Conservation (phyloP, 1,140 invertebrate genomes). For the Drosophila virilis region DNA sequence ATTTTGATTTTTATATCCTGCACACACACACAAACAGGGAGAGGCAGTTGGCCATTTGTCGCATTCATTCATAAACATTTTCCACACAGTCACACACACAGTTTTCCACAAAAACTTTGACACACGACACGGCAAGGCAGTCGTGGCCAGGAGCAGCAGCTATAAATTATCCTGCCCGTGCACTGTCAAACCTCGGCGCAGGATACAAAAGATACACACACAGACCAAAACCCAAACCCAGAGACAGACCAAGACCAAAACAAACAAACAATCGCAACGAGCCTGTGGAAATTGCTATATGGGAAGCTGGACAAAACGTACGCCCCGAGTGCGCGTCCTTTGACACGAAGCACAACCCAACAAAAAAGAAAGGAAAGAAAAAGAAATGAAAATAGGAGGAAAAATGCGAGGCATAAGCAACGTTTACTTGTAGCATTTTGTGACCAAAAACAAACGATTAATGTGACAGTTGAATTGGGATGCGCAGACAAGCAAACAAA, state of each 20-base stretch:
- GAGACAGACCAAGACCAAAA: constrained; percentile 55
- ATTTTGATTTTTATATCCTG: constrained; percentile 70
- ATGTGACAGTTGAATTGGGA: constrained; percentile 82
- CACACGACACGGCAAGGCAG: constrained; percentile 72
- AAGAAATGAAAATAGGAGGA: constrained; percentile 23
- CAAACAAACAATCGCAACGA: constrained; percentile 62
- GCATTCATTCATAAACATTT: constrained; percentile 79
- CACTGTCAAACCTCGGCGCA: constrained; percentile 53
- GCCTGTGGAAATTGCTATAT: constrained; percentile 1
- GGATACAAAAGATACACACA: constrained; percentile 12
- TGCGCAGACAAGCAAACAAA: constrained; percentile 30
- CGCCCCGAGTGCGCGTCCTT: constrained; percentile 55
- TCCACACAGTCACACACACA: constrained; percentile 47
- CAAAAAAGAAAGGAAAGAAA: constrained; percentile 23
- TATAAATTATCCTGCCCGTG: constrained; percentile 71
- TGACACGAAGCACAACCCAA: constrained; percentile 34
- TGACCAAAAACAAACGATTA: constrained; percentile 83
- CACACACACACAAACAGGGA: constrained; percentile 29
- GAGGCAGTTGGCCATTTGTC: constrained; percentile 51
- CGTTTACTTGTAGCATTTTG: constrained; percentile 75
- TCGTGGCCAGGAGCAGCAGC: constrained; percentile 39
- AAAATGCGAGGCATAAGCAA: constrained; percentile 49
- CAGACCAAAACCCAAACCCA: neutral
- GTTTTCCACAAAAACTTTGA: constrained; percentile 73
- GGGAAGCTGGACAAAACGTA: constrained; percentile 39